Percentiles rank a stretch among this genome's conserved stretches.
Conservation (phyloP, 2,113 vertebrate genomes). For the Gorsachius goisagi region DNA sequence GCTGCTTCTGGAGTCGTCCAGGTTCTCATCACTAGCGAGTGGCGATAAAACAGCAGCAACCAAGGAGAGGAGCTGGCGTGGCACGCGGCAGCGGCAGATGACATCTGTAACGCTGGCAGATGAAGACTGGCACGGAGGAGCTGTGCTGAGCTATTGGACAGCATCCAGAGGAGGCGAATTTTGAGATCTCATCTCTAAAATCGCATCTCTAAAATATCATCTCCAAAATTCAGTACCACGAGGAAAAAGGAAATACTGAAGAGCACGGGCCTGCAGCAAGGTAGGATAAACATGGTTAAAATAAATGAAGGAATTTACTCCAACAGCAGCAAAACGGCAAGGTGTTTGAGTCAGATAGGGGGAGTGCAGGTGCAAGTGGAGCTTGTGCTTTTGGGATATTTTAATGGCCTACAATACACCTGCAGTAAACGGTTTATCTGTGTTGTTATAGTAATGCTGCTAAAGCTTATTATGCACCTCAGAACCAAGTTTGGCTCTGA, state of each 20-base stretch:
- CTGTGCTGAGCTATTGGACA: neutral
- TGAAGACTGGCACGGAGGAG: neutral
- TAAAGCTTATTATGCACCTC: neutral
- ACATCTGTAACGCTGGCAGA: neutral
- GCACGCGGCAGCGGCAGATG: accelerated
- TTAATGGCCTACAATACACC: neutral
- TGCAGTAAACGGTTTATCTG: neutral
- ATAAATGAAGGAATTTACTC: neutral
- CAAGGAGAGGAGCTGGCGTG: neutral
- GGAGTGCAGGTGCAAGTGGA: neutral
- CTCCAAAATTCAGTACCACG: neutral
- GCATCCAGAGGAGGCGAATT: neutral
- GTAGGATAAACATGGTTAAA: neutral
- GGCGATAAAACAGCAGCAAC: neutral
- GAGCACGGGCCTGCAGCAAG: neutral
- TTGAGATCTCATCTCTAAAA: neutral
- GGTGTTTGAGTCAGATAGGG: neutral
- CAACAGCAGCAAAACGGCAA: neutral
- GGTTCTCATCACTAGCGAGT: neutral
- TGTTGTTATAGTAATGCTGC: neutral
- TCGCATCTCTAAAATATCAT: neutral
- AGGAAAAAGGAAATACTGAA: neutral
- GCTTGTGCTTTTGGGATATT: neutral
- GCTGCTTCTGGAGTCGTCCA: neutral
- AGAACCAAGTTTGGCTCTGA: neutral